Evolutionary conservation across 2,888 invertebrate species (phyloP), one percentile per base, ranked within the genome.

Genomic region (Platypus cylindrus): DNA sequence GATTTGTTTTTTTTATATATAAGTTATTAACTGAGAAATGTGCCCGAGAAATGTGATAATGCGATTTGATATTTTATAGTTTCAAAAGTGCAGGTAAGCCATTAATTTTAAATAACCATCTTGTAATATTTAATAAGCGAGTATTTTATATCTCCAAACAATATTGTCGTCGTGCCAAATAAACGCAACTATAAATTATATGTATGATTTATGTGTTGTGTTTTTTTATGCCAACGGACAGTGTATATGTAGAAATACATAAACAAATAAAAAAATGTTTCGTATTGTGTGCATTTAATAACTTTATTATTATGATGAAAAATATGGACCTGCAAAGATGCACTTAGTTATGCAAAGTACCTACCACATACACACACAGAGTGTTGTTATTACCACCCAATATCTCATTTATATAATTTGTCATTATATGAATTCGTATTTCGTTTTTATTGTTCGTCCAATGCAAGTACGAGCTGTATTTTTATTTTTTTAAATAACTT

Each of bases 31-130:
- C 32, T 27, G 29, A 38, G 35, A 35, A 35, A 38, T 38, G 29
- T 38, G 35, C 35, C 32, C 35, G 38, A 35, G 38, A 38, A 38
- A 38, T 32, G 35, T 32, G 38, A 38, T 38, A 35, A 35, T 28
- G 38, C 35, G 35, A 31, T 38, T 38, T 35, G 34, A 35, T 38
- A 38, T 38, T 38, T 38, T 38, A 38, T 28, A 28, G 34, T 34
- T 38, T 22, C 35, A 35, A 38, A 35, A 26, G 32, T 38, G 28
- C 32, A 23, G 32, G 32, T 34, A 32, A 38, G 38, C 38, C 34
- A 38, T 38, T 38, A 35, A 38, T 38, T 38, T 38, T 20, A 34
- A 34, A 35, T 35, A 35, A 32, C 23, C 32, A 11, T 17, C 38
- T 22, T 32, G 38, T 35, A 38, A 24, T 32, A n/a, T 38, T 38